Percentiles rank a stretch among this genome's conserved stretches.
phyloP scores from a whole-genome alignment of 2,113 vertebrate genomes.

The Heliornis fulica region DNA sequence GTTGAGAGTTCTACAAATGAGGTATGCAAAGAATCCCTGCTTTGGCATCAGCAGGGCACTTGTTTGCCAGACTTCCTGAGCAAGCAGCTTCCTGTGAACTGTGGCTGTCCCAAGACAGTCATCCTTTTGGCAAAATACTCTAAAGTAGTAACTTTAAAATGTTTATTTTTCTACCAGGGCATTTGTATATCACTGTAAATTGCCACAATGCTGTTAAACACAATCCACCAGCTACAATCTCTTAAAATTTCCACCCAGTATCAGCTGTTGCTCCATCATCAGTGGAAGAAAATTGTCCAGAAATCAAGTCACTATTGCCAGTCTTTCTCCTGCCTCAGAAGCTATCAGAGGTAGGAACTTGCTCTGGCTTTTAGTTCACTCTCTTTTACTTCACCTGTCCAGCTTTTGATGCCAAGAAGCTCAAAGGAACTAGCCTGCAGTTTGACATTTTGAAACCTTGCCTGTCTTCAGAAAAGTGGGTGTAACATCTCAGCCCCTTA shows the following conservation, averaged over 20 bases:
- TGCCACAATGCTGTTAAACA: not conserved
- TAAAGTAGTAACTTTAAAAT: not conserved
- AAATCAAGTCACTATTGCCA: not conserved
- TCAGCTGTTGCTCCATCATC: not conserved
- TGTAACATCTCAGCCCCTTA: not conserved
- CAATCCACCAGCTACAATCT: not conserved
- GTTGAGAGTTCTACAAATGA: constrained; percentile 49
- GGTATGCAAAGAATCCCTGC: constrained; percentile 31
- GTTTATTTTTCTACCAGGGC: not conserved
- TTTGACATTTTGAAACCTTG: not conserved
- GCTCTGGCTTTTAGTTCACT: not conserved
- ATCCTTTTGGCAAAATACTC: not conserved
- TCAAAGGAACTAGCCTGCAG: not conserved
- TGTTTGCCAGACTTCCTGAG: not conserved
- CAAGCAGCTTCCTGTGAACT: not conserved
- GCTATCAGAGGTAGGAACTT: not conserved
- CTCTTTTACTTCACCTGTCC: not conserved
- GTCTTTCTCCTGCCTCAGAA: not conserved
- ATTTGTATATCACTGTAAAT: not conserved
- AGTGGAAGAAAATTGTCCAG: not conserved
- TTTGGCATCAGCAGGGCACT: not conserved
- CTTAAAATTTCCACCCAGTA: not conserved
- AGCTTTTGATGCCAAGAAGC: not conserved
- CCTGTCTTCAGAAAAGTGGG: not conserved
- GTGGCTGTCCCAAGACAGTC: no score